These are phyloP conservation scores for Neomicropteryx cornuta DNA, from an alignment of 1,140 invertebrate species.

Conservation along the genomic window DNA sequence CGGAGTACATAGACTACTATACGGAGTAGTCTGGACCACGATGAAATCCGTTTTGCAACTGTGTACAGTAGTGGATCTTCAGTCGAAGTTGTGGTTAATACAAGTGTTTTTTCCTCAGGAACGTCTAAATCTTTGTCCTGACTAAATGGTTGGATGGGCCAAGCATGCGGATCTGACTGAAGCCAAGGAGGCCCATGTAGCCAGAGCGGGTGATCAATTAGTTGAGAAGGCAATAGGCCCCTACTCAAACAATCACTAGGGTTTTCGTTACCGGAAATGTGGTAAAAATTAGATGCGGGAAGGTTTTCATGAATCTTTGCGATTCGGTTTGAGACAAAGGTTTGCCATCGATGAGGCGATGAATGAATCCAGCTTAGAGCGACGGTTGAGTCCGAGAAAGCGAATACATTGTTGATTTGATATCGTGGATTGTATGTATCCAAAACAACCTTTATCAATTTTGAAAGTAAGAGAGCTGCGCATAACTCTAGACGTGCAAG, in stretches of 20 bases:
- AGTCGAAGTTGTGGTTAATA: neutral
- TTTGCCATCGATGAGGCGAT: constrained; percentile 18
- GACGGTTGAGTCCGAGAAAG: constrained; percentile 21
- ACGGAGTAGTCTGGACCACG: neutral
- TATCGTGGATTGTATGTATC: constrained; percentile 9
- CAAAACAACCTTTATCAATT: constrained; percentile 16
- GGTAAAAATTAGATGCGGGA: constrained; percentile 17
- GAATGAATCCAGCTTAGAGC: constrained; percentile 23
- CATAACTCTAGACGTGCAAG: too few relatives aligned
- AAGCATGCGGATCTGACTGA: neutral
- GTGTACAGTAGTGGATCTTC: neutral
- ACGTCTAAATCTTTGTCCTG: neutral
- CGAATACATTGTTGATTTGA: constrained; percentile 10
- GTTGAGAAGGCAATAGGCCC: constrained; percentile 12
- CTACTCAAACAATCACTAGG: constrained; percentile 18
- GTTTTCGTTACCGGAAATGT: constrained; percentile 16
- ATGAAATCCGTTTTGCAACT: neutral
- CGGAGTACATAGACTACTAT: neutral
- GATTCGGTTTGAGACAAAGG: constrained; percentile 30
- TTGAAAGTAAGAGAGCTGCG: too few relatives aligned
- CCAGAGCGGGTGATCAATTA: constrained; percentile 16
- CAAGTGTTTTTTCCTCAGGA: neutral
- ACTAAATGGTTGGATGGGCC: constrained; percentile 3
- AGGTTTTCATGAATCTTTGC: constrained; percentile 21
- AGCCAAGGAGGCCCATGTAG: constrained; percentile 8